phyloP scores from a whole-genome alignment of 2,797 vertebrate species.

The Poeciliopsis gracilis region DNA sequence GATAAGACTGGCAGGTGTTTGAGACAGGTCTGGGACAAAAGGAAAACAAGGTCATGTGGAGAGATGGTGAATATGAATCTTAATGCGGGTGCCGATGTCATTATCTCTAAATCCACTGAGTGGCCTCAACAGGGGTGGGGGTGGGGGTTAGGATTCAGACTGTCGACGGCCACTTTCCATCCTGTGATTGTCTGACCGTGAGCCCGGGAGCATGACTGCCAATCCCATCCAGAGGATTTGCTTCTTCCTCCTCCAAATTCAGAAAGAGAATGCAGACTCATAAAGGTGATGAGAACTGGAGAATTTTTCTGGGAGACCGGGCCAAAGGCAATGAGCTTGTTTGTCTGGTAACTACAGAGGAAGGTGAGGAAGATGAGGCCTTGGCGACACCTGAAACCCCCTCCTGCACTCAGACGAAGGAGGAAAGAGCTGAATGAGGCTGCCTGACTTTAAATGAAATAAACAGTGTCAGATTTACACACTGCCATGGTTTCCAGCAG shows the following conservation, averaged over 20 bases:
- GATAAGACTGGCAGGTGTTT: constrained; percentile 48
- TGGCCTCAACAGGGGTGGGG: constrained; percentile 57
- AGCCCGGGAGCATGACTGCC: constrained; percentile 75
- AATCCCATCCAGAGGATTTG: constrained; percentile 79
- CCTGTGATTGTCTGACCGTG: constrained; percentile 56
- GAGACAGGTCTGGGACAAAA: constrained; percentile 68
- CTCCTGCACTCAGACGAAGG: constrained; percentile 28
- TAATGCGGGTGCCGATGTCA: constrained; percentile 75
- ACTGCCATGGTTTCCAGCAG: constrained; percentile 69
- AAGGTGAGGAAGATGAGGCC: constrained; percentile 26
- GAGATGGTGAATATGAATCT: constrained; percentile 79
- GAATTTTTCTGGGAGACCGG: constrained; percentile 72
- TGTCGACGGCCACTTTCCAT: constrained; percentile 73
- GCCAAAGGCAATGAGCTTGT: constrained; percentile 73
- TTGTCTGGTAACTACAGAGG: constrained; percentile 27
- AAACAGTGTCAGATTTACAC: constrained; percentile 70
- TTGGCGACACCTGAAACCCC: constrained; percentile 13
- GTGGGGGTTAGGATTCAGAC: constrained; percentile 45
- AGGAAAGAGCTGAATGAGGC: constrained; percentile 22
- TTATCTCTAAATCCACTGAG: constrained; percentile 78
- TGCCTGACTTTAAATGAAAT: constrained; percentile 60
- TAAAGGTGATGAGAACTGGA: constrained; percentile 72
- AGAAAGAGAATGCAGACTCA: constrained; percentile 70
- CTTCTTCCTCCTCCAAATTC: constrained; percentile 72
- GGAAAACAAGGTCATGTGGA: constrained; percentile 61